Base-by-base conservation (phyloP, 2,888 invertebrate species). In the Balanococcus diminutus region DNA sequence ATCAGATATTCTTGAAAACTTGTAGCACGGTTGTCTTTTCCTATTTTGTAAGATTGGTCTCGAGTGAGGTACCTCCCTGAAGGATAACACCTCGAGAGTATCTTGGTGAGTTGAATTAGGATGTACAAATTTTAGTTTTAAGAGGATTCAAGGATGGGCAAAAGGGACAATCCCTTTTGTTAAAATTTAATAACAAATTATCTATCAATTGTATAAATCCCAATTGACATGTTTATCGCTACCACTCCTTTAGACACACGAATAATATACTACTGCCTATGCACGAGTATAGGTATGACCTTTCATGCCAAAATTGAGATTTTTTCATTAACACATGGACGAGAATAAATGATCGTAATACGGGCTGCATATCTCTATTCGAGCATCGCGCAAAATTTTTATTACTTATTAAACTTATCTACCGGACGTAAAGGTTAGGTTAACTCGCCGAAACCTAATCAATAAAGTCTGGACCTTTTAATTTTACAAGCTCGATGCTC, bases 381-480 rank as follows among this genome's bases (percentile, higher is more conserved):
- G 36, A 36, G 3, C 14, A 51, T 8, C 51, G 14, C 19, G 3
- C 25, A n/a, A 61, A 22, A 61, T 22, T 61, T 61, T 61, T n/a
- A 61, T 61, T 22, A 61, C 61, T 22, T 19, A 61, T 22, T 46
- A 9, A 46, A 46, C 14, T 16, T n/a, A 46, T 3, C 5, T 46
- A 8, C 3, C 4, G 22, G 22, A 51, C 4, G 51, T 4, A 22
- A 61, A 61, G 19, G 6, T 61, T 61, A 75, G 8, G 19, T 32
- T 0, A 75, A 32, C 32, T 51, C n/a, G 51, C 6, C 32, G 32
- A 32, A 32, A 32, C n/a, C 32, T 75, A 61, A 75, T 75, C 75
- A 32, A 75, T 75, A 32, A 75, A 61, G 22, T 75, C n/a, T 32
- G 14, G n/a, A 36, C 32, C 75, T 75, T 75, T 75, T 75, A 75